Base-by-base conservation (phyloP, 2,888 invertebrate genomes). In the Eilema depressum region DNA sequence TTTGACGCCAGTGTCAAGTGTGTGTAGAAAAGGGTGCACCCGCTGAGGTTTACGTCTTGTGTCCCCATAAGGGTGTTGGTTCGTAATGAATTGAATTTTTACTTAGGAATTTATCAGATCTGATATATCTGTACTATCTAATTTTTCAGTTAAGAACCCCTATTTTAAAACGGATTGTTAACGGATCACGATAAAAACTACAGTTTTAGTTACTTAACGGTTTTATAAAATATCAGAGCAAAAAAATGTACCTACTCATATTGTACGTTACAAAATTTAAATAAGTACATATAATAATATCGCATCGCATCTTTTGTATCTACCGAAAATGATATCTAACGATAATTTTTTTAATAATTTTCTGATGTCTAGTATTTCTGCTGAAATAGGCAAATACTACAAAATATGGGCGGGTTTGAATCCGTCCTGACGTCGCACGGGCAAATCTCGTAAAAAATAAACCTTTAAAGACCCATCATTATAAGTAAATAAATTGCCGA, bases 1-100 rank as follows among this genome's bases (percentile, higher is more conserved):
- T 74, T 85, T 86, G 88, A 86, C 85, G 89, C 88, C 89, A 83
- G 88, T 85, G 90, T 90, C 86, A 86, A 89, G 86, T 87, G 82
- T 69, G 80, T 73, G 70, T 63, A 67, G 73, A 74, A 79, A 73
- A 73, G 76, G 74, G 79, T 77, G 64, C 69, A 56, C 61, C 73
- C 56, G 63, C 72, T 26, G 63, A 63, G 57, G 68, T 66, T 69
- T 69, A 12, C 66, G 67, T 78, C 68, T 75, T 33, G 20, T 60
- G 65, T 47, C 30, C 23, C 57, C 33, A 64, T 72, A 79, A 67
- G 79, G 83, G 82, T 76, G 78, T 77, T 33, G 63, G 59, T 2
- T 66, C 69, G 73, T 75, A 74, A 82, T 63, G 37, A 74, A 71
- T 76, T 71, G 62, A 61, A 72, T 60, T 73, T 63, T 75, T 63